Percentiles rank a stretch among this genome's conserved stretches.
These are phyloP conservation scores for Acleris laterana DNA, from an alignment of 2,888 invertebrate species.

Conservation along the genomic window DNA sequence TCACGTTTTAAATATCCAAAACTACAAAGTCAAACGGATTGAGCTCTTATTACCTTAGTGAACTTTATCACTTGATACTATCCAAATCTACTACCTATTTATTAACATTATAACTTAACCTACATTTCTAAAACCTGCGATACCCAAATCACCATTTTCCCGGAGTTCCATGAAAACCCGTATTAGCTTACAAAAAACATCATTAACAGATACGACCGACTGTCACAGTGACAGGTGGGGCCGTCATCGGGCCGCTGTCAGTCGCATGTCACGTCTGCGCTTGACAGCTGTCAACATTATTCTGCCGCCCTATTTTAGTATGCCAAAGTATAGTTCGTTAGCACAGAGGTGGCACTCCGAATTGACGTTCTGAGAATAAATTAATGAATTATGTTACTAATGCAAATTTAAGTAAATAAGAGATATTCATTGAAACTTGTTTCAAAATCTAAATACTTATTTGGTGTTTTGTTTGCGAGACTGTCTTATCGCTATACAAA, in stretches of 20 bases:
- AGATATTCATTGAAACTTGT: no score
- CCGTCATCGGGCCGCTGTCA: slow-evolving; percentile 35
- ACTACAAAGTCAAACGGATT: no score
- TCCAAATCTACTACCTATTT: no score
- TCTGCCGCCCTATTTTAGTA: slow-evolving; percentile 25
- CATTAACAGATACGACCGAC: slow-evolving; percentile 25
- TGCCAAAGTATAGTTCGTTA: slow-evolving; percentile 8
- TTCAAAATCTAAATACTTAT: no score
- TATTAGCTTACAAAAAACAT: slow-evolving; percentile 12
- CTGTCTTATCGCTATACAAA: no score
- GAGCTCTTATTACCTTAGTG: no score
- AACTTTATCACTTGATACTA: no score
- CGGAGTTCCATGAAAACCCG: not conserved
- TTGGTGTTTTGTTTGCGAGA: no score
- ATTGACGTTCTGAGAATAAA: not conserved
- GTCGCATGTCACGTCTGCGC: slow-evolving; percentile 34
- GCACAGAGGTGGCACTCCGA: slow-evolving; percentile 1
- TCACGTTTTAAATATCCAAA: no score
- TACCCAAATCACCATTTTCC: not conserved
- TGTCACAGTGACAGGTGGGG: slow-evolving; percentile 33
- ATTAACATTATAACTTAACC: no score
- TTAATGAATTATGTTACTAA: not conserved
- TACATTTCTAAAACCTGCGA: no score
- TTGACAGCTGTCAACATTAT: slow-evolving; percentile 36
- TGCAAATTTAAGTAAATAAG: no score